Base-by-base conservation (phyloP, 2,113 vertebrate genomes). In the Amphiprion percula region DNA sequence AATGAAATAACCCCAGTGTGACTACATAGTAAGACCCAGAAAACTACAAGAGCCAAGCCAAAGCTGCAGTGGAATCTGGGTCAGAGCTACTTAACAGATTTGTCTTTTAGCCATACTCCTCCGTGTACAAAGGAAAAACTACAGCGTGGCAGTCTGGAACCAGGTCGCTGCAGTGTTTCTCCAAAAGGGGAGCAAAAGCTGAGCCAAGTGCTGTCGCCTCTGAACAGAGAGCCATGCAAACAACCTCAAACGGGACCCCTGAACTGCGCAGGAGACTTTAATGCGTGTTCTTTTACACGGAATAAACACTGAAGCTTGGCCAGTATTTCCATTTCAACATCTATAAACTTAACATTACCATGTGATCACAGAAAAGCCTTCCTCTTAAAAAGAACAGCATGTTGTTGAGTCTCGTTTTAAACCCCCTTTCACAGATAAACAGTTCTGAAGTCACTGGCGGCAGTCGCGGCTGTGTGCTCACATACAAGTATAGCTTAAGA, bases 111-210 rank as follows among this genome's bases (percentile, higher is more conserved):
- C 67, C 75, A 75, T 28, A 54, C 77, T 86, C 68, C 61, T 80
- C 70, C 54, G 68, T 85, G 87, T 86, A 86, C 70, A 75, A 79
- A 85, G 77, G 81, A 76, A 86, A 91, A 90, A 87, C 80, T 80
- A 86, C 87, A 88, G 85, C 87, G 84, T 92, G 90, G 89, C 91
- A 89, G 84, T 81, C 81, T 90, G 85, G 87, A 92, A 87, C 39
- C 49, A 46, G 65, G 79, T 80, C 71, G 74, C 77, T 44, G 63
- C 55, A 50, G 53, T 39, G 61, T 16, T 61, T 52, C 46, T 86
- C 73, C 26, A 77, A 75, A 49, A 17, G 23, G 60, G 24, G 53
- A 79, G 49, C 37, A 80, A 1, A 12, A 11, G 4, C 52, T 26
- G 33, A 19, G 60, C 16, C 24, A 74, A 67, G 44, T 33, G 33